A percentile compares a stretch with the other conserved stretches of the same genome.
phyloP scores from a whole-genome alignment of 2,888 invertebrate genomes.

The Leucophenga maculata region DNA sequence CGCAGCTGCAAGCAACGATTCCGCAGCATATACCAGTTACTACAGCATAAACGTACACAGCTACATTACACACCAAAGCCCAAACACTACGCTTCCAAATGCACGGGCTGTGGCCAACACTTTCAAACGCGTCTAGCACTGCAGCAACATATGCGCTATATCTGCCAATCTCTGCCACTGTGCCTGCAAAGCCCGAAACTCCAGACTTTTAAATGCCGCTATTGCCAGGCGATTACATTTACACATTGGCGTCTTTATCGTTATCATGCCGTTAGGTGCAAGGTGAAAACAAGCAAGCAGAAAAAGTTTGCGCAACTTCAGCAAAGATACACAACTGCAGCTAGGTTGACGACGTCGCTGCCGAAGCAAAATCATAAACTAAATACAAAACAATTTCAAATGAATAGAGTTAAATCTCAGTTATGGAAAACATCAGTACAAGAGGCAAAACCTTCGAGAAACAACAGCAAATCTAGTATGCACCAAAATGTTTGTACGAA shows the following conservation, averaged over 20 bases:
- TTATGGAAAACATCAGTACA: background rate
- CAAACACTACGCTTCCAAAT: slow-evolving; percentile 49
- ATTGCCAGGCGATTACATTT: slow-evolving; percentile 59
- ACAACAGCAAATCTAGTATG: background rate
- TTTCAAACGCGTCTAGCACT: slow-evolving; percentile 64
- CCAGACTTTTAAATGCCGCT: slow-evolving; percentile 61
- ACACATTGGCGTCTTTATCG: slow-evolving; percentile 66
- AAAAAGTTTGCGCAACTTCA: no score
- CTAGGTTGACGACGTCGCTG: background rate
- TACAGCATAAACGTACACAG: slow-evolving; percentile 51
- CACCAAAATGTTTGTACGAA: slow-evolving; percentile 31
- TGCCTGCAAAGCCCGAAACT: slow-evolving; percentile 45
- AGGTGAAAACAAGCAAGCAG: background rate
- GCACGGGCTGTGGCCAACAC: slow-evolving; percentile 60
- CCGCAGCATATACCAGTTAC: slow-evolving; percentile 40
- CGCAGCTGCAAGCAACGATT: slow-evolving; percentile 41
- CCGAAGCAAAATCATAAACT: background rate
- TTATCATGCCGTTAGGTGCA: slow-evolving; percentile 62
- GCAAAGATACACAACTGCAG: slow-evolving; percentile 19
- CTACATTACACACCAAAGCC: slow-evolving; percentile 42
- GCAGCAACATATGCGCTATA: slow-evolving; percentile 68
- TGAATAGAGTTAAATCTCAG: no score
- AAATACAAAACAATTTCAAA: background rate
- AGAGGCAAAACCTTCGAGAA: no score
- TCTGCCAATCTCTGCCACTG: slow-evolving; percentile 61